These are phyloP conservation scores for Empidonax traillii DNA, from an alignment of 2,113 vertebrate genomes.

Conservation along the genomic window DNA sequence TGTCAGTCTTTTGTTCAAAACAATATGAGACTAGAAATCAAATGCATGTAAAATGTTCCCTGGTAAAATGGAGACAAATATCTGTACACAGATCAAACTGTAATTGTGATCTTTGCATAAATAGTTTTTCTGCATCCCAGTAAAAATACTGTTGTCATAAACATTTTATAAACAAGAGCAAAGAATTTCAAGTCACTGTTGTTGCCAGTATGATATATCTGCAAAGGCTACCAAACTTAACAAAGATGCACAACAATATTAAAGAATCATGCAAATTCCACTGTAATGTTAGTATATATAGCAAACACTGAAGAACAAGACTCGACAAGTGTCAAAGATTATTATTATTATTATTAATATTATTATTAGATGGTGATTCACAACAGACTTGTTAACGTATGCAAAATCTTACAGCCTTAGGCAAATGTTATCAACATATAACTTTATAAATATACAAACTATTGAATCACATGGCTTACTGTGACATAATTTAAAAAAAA, in stretches of 20 bases:
- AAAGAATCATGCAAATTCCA: constrained; percentile 7
- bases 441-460: neutral
- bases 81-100: neutral
- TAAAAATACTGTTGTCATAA: neutral
- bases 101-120: neutral
- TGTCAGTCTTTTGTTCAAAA: neutral
- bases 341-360: neutral
- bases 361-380: neutral
- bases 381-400: neutral
- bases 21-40: neutral
- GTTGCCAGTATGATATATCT: neutral
- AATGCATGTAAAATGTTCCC: neutral
- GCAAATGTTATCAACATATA: neutral
- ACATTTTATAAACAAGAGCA: neutral
- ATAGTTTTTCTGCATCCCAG: neutral
- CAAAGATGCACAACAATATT: neutral
- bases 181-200: neutral
- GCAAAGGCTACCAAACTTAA: neutral
- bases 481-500: neutral
- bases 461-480: neutral
- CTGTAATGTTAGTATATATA: neutral
- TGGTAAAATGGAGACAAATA: neutral
- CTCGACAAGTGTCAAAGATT: neutral
- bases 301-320: neutral
- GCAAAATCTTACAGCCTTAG: constrained; percentile 1